A percentile compares a stretch with the other conserved stretches of the same genome.
These are phyloP conservation scores for Eumeta japonica DNA, from an alignment of 1,140 invertebrate species.

Conservation along the genomic window DNA sequence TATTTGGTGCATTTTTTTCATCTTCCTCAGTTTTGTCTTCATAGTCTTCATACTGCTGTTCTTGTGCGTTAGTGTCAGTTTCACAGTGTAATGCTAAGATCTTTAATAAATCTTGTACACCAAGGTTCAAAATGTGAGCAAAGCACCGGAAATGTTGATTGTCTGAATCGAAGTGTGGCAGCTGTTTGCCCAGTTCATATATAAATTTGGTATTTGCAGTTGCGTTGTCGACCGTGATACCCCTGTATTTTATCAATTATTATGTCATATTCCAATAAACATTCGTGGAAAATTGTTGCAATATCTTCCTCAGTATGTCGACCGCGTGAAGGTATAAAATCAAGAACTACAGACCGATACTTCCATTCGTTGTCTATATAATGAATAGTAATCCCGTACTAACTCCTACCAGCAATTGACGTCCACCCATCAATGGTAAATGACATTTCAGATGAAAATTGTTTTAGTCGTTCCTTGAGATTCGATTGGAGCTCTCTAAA, in stretches of 20 bases:
- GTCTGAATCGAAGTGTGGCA: slow-evolving; percentile 16
- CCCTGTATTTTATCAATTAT: slow-evolving; percentile 24
- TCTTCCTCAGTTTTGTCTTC: slow-evolving; percentile 16
- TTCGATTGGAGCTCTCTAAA: slow-evolving; percentile 19
- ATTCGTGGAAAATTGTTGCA: slow-evolving; percentile 24
- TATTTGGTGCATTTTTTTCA: slow-evolving; percentile 16
- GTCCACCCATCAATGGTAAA: slow-evolving; percentile 35
- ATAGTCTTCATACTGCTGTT: slow-evolving; percentile 13
- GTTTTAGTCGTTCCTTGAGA: slow-evolving; percentile 20
- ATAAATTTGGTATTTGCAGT: slow-evolving; percentile 16
- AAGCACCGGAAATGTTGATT: slow-evolving; percentile 21
- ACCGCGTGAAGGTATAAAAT: slow-evolving; percentile 30
- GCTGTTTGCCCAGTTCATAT: slow-evolving; percentile 10
- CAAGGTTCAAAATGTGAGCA: slow-evolving; percentile 18
- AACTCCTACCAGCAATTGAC: slow-evolving; percentile 21
- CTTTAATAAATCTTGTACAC: slow-evolving; percentile 18
- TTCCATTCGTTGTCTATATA: slow-evolving; percentile 32
- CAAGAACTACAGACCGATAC: slow-evolving; percentile 23
- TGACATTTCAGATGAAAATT: slow-evolving; percentile 27
- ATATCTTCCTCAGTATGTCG: slow-evolving; percentile 31
- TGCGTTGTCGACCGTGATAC: slow-evolving; percentile 18
- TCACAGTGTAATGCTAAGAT: slow-evolving; percentile 10
- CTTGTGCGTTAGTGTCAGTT: slow-evolving; percentile 8
- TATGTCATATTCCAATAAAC: slow-evolving; percentile 19
- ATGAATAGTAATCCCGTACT: slow-evolving; percentile 28